These are phyloP conservation scores for Drosophila fuyamai DNA, from an alignment of 1,140 invertebrate species.

Conservation along the genomic window DNA sequence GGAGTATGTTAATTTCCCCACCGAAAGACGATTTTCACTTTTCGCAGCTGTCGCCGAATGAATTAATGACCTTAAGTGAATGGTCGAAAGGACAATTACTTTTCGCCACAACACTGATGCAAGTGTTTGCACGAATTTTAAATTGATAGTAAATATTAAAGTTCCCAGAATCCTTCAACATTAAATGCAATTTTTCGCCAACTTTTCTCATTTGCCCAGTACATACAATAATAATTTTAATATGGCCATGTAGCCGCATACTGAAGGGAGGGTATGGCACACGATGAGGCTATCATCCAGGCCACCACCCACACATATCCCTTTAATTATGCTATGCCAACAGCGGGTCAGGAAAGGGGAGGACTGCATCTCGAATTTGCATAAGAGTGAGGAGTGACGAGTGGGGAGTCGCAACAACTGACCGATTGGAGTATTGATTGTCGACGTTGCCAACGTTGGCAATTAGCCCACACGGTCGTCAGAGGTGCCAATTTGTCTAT, in stretches of 20 bases:
- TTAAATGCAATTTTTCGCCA: constrained; percentile 64
- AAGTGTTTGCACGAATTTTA: constrained; percentile 46
- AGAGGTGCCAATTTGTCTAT: background rate
- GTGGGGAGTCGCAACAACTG: constrained; percentile 21
- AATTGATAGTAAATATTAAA: constrained; percentile 64
- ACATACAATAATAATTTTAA: constrained; percentile 72
- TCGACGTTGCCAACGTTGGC: constrained; percentile 42
- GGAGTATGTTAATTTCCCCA: constrained; percentile 48
- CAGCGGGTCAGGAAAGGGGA: background rate
- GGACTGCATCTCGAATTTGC: constrained; percentile 29
- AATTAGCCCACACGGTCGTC: constrained; percentile 46
- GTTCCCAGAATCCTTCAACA: constrained; percentile 9
- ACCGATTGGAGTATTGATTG: constrained; percentile 65
- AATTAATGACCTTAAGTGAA: constrained; percentile 59
- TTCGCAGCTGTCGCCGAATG: constrained; percentile 32
- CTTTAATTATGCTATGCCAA: constrained; percentile 68
- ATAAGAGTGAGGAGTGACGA: constrained; percentile 38
- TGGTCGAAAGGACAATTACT: constrained; percentile 45
- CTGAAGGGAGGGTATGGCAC: constrained; percentile 26
- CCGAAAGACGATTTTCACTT: constrained; percentile 38
- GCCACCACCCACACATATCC: constrained; percentile 62
- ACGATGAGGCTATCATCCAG: constrained; percentile 47
- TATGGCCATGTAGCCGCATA: constrained; percentile 54
- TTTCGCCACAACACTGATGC: constrained; percentile 35
- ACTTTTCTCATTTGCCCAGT: constrained; percentile 69